Evolutionary conservation across 2,888 invertebrate genomes (phyloP).

Genomic region (Ectemnius cavifrons): DNA sequence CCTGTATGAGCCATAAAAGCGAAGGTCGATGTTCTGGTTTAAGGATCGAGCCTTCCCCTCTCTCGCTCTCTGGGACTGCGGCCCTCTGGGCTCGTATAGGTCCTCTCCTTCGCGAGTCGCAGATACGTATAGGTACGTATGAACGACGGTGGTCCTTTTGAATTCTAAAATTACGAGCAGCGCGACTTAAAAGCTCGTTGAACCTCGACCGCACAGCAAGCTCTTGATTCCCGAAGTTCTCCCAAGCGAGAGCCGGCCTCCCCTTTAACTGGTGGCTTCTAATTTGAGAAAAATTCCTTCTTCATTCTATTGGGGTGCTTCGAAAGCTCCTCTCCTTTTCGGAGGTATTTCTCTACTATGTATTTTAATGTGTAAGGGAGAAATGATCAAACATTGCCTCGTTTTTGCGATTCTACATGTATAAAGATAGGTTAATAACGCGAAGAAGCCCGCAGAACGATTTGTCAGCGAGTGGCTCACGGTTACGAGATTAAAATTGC

Average conservation of each 20-base stretch:
- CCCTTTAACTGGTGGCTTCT: too few relatives aligned
- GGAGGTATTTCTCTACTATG: background rate
- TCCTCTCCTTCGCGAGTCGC: too few relatives aligned
- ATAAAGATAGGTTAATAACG: too few relatives aligned
- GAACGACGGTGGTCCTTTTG: conserved; percentile 34
- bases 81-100: too few relatives aligned
- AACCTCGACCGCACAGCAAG: conserved; percentile 35
- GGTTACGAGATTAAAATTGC: background rate
- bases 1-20: conserved; percentile 34
- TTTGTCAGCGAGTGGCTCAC: too few relatives aligned
- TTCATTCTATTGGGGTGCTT: background rate
- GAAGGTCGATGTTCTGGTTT: conserved; percentile 26
- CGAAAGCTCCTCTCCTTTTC: conserved; percentile 56
- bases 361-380: too few relatives aligned
- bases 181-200: conserved; percentile 40
- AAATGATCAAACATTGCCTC: too few relatives aligned
- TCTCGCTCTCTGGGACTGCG: background rate
- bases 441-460: too few relatives aligned
- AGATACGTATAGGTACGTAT: conserved; percentile 5
- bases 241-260: background rate
- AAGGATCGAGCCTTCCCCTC: conserved; percentile 11
- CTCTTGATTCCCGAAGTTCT: conserved; percentile 40
- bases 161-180: conserved; percentile 48
- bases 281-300: too few relatives aligned
- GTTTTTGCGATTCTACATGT: too few relatives aligned